These are phyloP conservation scores for Helogale parvula DNA, from an alignment of 2,113 vertebrate genomes.

Conservation along the genomic window DNA sequence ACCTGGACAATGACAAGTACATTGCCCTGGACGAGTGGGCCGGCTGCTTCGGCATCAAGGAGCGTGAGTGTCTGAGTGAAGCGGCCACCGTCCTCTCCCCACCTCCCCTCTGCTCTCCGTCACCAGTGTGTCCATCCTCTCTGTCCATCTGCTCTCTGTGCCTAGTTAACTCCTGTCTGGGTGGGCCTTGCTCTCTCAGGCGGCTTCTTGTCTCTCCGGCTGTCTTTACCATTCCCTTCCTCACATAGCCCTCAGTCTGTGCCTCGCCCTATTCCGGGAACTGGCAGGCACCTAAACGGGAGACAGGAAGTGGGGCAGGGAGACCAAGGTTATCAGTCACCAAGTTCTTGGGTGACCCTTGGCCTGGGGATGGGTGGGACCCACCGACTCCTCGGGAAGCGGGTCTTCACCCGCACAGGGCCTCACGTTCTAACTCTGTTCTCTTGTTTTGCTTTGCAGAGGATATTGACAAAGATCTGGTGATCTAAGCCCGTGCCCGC, in stretches of 20 bases:
- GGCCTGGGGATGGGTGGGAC: background rate
- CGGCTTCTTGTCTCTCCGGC: fast-evolving
- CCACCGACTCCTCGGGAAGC: fast-evolving
- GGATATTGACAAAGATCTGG: conserved; percentile 96
- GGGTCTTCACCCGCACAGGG: fast-evolving
- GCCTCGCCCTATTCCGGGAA: background rate
- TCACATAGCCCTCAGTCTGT: background rate
- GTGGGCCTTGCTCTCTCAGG: background rate
- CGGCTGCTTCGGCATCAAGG: conserved; percentile 97
- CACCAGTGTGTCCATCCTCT: background rate
- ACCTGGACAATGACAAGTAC: conserved; percentile 97
- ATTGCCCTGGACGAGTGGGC: conserved; percentile 99
- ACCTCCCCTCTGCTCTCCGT: background rate
- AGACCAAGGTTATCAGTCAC: background rate
- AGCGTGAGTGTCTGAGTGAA: conserved; percentile 89
- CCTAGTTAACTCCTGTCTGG: background rate
- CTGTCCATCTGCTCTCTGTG: background rate
- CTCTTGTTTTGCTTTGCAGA: conserved; percentile 90
- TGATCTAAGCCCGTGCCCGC: conserved; percentile 89
- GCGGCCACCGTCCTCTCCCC: background rate
- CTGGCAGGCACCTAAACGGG: background rate
- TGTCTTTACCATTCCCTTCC: background rate
- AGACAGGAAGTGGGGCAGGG: background rate
- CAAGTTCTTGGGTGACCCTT: background rate
- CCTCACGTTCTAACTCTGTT: background rate